phyloP scores from a whole-genome alignment of 2,888 invertebrate genomes.

The Nomada fucata region DNA sequence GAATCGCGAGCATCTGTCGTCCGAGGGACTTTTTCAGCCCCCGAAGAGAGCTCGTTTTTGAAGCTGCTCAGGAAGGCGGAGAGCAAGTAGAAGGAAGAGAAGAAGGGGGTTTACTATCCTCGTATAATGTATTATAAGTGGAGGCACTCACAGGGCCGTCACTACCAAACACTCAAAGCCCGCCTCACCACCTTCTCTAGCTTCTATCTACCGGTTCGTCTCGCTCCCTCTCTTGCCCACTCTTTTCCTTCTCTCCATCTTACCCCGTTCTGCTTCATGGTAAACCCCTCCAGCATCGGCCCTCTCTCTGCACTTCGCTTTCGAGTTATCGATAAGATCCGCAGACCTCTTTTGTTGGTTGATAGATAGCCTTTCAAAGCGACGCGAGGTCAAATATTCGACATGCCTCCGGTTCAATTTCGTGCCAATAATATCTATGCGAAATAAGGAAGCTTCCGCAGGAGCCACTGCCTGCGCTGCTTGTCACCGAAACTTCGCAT shows the following conservation, averaged over 20 bases:
- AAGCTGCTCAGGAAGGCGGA: slow-evolving; percentile 43
- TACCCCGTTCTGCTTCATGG: slow-evolving; percentile 7
- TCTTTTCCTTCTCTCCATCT: neutral
- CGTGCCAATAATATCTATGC: slow-evolving; percentile 75
- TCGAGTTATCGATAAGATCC: slow-evolving; percentile 78
- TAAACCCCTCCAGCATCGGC: slow-evolving; percentile 10
- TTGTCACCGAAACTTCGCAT: slow-evolving; percentile 26
- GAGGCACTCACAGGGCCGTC: slow-evolving; percentile 77
- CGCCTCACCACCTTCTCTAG: slow-evolving; percentile 40
- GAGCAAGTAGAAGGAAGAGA: slow-evolving; percentile 40
- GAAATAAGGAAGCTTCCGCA: slow-evolving; percentile 47
- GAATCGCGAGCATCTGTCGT: slow-evolving; percentile 68
- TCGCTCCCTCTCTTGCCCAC: slow-evolving; percentile 27
- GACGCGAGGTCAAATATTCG: slow-evolving; percentile 76
- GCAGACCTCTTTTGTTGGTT: slow-evolving; percentile 74
- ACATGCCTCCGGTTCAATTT: slow-evolving; percentile 74
- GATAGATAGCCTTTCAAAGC: slow-evolving; percentile 77
- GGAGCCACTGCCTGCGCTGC: slow-evolving; percentile 22
- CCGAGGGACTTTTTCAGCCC: slow-evolving; percentile 59
- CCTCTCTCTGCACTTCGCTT: slow-evolving; percentile 70
- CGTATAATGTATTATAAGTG: slow-evolving; percentile 77
- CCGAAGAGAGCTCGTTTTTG: slow-evolving; percentile 52
- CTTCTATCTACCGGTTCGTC: slow-evolving; percentile 50
- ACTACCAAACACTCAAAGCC: slow-evolving; percentile 75
- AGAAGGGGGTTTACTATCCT: slow-evolving; percentile 64